Base-by-base conservation (phyloP, 2,113 vertebrate genomes). In the Sigmodon hispidus region DNA sequence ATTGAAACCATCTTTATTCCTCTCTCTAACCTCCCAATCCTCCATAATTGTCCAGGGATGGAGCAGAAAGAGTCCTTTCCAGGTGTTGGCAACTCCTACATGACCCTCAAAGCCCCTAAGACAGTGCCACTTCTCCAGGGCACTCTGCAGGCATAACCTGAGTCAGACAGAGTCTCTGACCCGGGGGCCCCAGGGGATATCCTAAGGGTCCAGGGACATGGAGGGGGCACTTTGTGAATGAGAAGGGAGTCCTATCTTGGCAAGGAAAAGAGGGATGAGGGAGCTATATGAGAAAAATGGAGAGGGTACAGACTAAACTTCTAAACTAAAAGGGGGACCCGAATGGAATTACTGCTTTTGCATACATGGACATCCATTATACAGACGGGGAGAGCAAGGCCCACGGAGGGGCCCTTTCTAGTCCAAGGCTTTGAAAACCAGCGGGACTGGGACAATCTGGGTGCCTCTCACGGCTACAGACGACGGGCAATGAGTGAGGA, bases 191-290 rank as follows among this genome's bases (percentile, higher is more conserved):
- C 80, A n/a, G 76, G 91, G 91, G 87, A 69, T 61, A 80, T 59
- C 55, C 85, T 81, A 89, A 79, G 91, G 90, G 70, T 65, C 87
- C 87, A 83, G 89, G 77, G 89, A 95, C 85, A 75, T 67, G 84
- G 87, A 84, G 36, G 70, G 97, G 95, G 93, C 96, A 97, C 95
- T 96, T 97, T 80, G 97, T 98, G 96, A 97, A 93, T 86, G 93
- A 87, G n/a, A 31, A 89, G 21, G 86, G 69, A 24, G 40, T 48
- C 89, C 6, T 15, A 79, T 84, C 63, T 92, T 94, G 91, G 61
- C 88, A 72, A 6, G 69, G 87, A 87, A 52, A 93, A 50, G 65
- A 65, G 48, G 43, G 40, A 21, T 50, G 87, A 52, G 63, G 85
- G 75, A 50, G 63, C 57, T 87, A 70, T 0, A 70, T 79, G 85